Conservation (phyloP, 2,888 invertebrate species). For the Beris chalybata region DNA sequence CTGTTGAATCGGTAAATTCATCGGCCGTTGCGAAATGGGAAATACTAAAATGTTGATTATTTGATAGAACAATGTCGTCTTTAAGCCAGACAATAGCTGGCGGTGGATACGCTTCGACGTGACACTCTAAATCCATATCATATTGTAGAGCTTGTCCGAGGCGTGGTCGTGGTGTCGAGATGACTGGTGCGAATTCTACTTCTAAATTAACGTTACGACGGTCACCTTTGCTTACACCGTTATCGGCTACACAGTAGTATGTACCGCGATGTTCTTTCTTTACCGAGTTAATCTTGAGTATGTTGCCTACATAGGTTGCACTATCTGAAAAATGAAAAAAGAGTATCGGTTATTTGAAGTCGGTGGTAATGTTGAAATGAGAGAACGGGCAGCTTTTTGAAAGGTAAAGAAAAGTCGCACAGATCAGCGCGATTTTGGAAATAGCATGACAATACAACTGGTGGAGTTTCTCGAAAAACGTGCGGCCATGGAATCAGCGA, state of each 20-base stretch:
- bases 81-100: conserved; percentile 92
- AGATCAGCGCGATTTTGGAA: no score
- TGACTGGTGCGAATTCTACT: conserved; percentile 86
- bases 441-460: no score
- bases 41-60: conserved; percentile 89
- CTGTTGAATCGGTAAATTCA: conserved; percentile 87
- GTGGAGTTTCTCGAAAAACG: no score
- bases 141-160: conserved; percentile 86
- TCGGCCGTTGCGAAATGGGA: conserved; percentile 91
- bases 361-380: not conserved
- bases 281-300: conserved; percentile 73
- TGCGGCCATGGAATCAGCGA: no score
- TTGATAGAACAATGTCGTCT: conserved; percentile 76
- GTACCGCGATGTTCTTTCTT: conserved; percentile 90
- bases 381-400: no score
- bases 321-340: conserved; percentile 48
- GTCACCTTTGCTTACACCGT: conserved; percentile 83
- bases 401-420: no score
- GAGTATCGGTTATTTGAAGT: conserved; percentile 1
- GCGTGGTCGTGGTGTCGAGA: conserved; percentile 79
- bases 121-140: conserved; percentile 93
- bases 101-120: conserved; percentile 92
- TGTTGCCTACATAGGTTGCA: conserved; percentile 70
- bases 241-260: conserved; percentile 91
- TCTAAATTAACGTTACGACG: conserved; percentile 85